Evolutionary conservation across 1,140 invertebrate species (phyloP).

Genomic region (Himalopsyche phryganea): DNA sequence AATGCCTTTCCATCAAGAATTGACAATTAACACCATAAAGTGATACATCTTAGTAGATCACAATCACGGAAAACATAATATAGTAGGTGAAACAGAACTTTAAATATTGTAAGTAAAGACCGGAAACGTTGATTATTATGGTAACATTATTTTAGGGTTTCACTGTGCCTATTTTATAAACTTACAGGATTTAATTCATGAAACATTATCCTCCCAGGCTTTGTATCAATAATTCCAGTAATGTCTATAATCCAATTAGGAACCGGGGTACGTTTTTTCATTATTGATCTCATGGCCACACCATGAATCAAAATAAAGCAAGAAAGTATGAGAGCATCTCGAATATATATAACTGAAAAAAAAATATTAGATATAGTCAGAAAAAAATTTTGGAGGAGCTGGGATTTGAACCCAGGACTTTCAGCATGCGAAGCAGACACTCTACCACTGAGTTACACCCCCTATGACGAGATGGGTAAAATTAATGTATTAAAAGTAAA

Average conservation of each 20-base stretch:
- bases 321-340: slow-evolving; percentile 9
- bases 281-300: slow-evolving; percentile 1
- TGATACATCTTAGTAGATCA: too few relatives aligned
- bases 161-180: too few relatives aligned
- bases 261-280: not conserved
- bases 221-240: slow-evolving; percentile 2
- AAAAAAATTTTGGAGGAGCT: slow-evolving; percentile 56
- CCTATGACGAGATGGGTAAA: too few relatives aligned
- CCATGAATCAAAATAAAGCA: slow-evolving; percentile 7
- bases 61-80: too few relatives aligned
- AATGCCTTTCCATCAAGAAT: too few relatives aligned
- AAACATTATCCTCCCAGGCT: slow-evolving; percentile 20
- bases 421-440: slow-evolving; percentile 74
- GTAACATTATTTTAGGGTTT: too few relatives aligned
- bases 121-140: too few relatives aligned
- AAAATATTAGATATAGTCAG: slow-evolving; percentile 5
- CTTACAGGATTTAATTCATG: slow-evolving; percentile 22
- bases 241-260: slow-evolving; percentile 8
- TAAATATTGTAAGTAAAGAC: too few relatives aligned
- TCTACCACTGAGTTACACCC: slow-evolving; percentile 76
- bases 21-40: too few relatives aligned
- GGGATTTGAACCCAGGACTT: slow-evolving; percentile 75
- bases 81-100: too few relatives aligned
- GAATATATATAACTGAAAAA: slow-evolving; percentile 15
- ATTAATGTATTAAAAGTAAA: too few relatives aligned